A percentile compares a stretch with the other conserved stretches of the same genome.
Evolutionary conservation across 2,113 vertebrate genomes (phyloP).

Genomic region (Micronisus gabar): DNA sequence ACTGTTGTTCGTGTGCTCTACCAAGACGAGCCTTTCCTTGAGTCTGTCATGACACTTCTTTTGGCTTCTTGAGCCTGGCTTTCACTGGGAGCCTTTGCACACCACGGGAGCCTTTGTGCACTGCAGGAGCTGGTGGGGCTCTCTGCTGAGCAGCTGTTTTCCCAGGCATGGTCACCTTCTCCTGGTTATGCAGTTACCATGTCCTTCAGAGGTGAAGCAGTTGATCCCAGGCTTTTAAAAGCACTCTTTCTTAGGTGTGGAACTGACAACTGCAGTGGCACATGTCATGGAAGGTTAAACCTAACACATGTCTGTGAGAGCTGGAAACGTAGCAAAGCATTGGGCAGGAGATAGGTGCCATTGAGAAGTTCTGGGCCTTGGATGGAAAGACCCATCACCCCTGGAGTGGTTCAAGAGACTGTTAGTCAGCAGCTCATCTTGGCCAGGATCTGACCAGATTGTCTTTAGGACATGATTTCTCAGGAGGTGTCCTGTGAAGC

Average conservation of each 20-base stretch:
- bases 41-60: fast-evolving
- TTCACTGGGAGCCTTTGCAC: neutral
- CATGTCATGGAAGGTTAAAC: neutral
- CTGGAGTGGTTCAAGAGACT: fast-evolving
- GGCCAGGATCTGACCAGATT: neutral
- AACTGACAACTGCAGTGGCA: neutral
- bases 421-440: neutral
- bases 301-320: fast-evolving
- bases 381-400: neutral
- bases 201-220: neutral
- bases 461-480: neutral
- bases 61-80: neutral
- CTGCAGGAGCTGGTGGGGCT: neutral
- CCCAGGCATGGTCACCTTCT: neutral
- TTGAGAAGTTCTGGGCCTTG: neutral
- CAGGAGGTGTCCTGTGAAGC: neutral
- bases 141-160: neutral
- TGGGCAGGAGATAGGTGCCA: neutral
- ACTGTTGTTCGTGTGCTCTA: neutral
- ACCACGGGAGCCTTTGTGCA: neutral
- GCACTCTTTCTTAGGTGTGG: neutral
- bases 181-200: fast-evolving
- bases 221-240: neutral
- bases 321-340: neutral
- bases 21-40: neutral